phyloP scores from a whole-genome alignment of 30 jellyfish, hydroid and myxozoan genomes.

The Aurelia coerulea region DNA sequence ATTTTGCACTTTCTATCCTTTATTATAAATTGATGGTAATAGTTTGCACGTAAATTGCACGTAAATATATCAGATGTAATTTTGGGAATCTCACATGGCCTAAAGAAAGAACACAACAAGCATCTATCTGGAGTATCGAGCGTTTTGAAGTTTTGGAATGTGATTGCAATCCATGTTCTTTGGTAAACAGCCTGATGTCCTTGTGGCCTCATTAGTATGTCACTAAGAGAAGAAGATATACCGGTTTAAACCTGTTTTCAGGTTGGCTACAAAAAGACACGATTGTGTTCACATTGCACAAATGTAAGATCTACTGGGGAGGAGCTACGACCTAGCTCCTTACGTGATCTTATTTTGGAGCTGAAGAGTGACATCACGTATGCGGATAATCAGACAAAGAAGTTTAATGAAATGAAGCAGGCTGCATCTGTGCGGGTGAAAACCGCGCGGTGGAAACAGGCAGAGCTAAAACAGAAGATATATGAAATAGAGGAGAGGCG shows the following conservation, averaged over 20 bases:
- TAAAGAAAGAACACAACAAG: no score
- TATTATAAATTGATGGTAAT: no score
- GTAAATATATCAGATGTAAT: no score
- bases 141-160: no score
- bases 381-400: neutral
- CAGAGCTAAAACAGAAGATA: slow-evolving; percentile 23
- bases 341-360: slow-evolving; percentile 5
- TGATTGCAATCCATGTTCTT: slow-evolving; percentile 26
- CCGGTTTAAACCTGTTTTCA: slow-evolving; percentile 17
- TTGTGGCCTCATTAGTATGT: neutral
- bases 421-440: slow-evolving; percentile 16
- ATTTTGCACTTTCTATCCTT: no score
- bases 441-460: slow-evolving; percentile 34
- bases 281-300: slow-evolving; percentile 36
- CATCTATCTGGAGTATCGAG: no score
- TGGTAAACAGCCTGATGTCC: slow-evolving; percentile 35
- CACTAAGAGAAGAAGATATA: neutral
- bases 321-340: slow-evolving; percentile 43
- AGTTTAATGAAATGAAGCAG: slow-evolving; percentile 12
- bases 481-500: slow-evolving; percentile 15
- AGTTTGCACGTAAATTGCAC: no score
- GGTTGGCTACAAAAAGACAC: slow-evolving; percentile 22
- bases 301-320: slow-evolving; percentile 42
- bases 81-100: neutral
- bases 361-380: slow-evolving; percentile 22